phyloP scores from a whole-genome alignment of 2,888 invertebrate genomes.

The Callyntrura sp. region DNA sequence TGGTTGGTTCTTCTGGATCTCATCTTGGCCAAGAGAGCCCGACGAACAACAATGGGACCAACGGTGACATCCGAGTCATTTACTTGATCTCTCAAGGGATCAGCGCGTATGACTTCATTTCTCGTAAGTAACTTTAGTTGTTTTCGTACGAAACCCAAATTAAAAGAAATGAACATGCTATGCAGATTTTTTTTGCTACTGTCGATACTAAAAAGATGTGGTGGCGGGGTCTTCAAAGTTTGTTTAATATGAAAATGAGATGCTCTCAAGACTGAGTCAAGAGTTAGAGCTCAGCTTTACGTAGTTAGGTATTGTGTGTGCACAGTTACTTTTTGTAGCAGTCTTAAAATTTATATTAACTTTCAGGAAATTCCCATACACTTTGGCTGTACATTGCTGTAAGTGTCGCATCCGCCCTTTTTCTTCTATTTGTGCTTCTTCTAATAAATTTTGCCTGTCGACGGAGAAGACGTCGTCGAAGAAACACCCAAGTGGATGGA shows the following conservation, averaged over 20 bases:
- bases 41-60: conserved; percentile 64
- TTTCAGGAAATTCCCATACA: conserved; percentile 79
- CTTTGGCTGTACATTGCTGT: conserved; percentile 80
- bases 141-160: not conserved
- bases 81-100: conserved; percentile 81
- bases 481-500: conserved; percentile 66
- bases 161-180: conserved; percentile 15
- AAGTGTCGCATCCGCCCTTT: conserved; percentile 77
- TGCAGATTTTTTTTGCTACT: no score
- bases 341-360: conserved; percentile 10
- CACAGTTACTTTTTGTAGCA: not conserved
- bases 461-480: conserved; percentile 63
- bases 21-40: conserved; percentile 63
- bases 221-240: no score
- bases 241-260: no score
- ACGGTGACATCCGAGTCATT: conserved; percentile 79
- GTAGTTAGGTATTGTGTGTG: no score
- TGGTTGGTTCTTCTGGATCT: conserved; percentile 75
- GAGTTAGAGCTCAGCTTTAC: no score
- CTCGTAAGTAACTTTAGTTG: conserved; percentile 76
- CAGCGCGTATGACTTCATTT: conserved; percentile 80
- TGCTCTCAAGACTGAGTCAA: no score
- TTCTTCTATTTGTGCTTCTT: conserved; percentile 77
- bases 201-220: no score
- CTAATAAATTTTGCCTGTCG: conserved; percentile 75